Evolutionary conservation across 2,888 invertebrate genomes (phyloP).

Genomic region (Gymnoscelis rufifasciata): DNA sequence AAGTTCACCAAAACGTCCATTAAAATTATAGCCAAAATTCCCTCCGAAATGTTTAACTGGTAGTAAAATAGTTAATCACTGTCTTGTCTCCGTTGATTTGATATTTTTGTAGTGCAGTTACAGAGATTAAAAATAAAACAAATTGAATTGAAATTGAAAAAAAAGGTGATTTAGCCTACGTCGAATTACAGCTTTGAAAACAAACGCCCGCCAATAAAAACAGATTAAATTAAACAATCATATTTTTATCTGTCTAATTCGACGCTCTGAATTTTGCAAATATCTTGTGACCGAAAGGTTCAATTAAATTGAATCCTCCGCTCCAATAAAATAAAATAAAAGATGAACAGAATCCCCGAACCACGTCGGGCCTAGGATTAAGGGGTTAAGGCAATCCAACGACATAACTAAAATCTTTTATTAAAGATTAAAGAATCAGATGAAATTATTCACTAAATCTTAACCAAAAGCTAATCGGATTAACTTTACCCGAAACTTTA

Average conservation of each 20-base stretch:
- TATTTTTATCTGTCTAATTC: constrained; percentile 1
- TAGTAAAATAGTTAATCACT: too few relatives aligned
- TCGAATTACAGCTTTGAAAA: too few relatives aligned
- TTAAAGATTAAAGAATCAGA: constrained; percentile 31
- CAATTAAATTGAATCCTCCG: constrained; percentile 29
- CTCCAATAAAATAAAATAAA: constrained; percentile 32
- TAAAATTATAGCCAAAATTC: too few relatives aligned
- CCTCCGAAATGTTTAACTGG: too few relatives aligned
- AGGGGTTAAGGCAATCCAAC: constrained; percentile 28
- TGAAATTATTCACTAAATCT: constrained; percentile 39
- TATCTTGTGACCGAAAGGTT: constrained; percentile 18
- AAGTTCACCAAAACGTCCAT: too few relatives aligned
- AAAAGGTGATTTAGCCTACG: too few relatives aligned
- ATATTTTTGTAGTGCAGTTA: too few relatives aligned
- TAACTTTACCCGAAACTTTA: constrained; percentile 52
- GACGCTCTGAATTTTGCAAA: constrained; percentile 1
- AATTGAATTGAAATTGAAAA: too few relatives aligned
- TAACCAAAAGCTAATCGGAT: constrained; percentile 50
- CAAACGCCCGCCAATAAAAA: neutral
- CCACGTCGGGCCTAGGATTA: constrained; percentile 33
- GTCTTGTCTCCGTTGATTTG: too few relatives aligned
- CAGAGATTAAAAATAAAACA: too few relatives aligned
- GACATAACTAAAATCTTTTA: constrained; percentile 23
- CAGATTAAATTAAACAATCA: neutral
- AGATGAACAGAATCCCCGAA: constrained; percentile 35